Conservation (phyloP, 2,888 invertebrate species). For the Rhingia rostrata region DNA sequence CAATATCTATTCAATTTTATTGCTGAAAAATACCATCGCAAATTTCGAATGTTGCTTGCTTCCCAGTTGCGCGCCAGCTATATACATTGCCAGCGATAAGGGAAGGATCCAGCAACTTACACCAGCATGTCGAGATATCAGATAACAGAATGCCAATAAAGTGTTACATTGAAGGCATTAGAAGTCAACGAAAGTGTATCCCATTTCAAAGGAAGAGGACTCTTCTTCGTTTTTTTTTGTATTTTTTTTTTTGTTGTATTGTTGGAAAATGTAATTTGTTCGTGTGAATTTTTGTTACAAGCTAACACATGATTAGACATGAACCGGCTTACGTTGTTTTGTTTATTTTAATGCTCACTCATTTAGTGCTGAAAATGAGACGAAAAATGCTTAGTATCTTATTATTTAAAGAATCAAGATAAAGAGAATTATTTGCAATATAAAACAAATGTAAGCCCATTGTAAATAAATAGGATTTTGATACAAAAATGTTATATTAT, state of each 20-base stretch:
- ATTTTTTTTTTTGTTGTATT: background rate
- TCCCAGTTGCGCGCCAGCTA: slow-evolving; percentile 18
- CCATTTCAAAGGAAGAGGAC: slow-evolving; percentile 6
- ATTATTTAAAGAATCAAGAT: too few species aligned
- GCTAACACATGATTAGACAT: too few species aligned
- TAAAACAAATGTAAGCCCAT: too few species aligned
- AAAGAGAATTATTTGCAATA: too few species aligned
- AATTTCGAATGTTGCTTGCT: slow-evolving; percentile 27
- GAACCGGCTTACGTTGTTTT: too few species aligned
- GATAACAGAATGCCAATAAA: slow-evolving; percentile 56
- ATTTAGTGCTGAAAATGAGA: too few species aligned
- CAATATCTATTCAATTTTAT: slow-evolving; percentile 55
- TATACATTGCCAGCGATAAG: slow-evolving; percentile 15
- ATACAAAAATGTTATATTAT: too few species aligned
- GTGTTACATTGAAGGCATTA: slow-evolving; percentile 52
- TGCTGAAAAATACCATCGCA: slow-evolving; percentile 45
- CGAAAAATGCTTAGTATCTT: too few species aligned
- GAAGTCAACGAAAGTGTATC: slow-evolving; percentile 39
- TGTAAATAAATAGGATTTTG: too few species aligned
- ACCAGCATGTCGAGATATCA: slow-evolving; percentile 17
- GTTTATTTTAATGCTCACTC: too few species aligned
- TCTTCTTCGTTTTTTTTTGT: background rate
- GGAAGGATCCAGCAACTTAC: background rate
- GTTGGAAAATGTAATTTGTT: background rate
- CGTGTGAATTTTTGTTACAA: background rate